A percentile compares a stretch with the other conserved stretches of the same genome.
Conservation (phyloP, 2,888 invertebrate species). For the Ophioninae sp. region DNA sequence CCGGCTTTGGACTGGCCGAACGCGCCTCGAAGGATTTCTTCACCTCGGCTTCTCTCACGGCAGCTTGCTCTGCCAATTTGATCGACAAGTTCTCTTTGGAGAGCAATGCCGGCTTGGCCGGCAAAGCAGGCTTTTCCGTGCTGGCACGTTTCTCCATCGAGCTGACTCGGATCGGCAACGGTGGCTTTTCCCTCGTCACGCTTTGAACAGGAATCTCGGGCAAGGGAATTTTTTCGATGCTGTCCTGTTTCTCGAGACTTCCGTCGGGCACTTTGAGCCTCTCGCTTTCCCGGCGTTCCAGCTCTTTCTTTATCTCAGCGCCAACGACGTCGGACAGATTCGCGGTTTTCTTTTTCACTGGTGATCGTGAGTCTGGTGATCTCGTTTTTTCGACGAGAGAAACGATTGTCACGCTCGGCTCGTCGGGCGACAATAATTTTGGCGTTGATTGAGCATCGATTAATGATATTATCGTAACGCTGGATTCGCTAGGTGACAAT, state of each 20-base stretch:
- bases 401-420: conserved; percentile 72
- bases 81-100: conserved; percentile 62
- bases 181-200: conserved; percentile 55
- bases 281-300: conserved; percentile 74
- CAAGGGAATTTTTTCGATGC: conserved; percentile 78
- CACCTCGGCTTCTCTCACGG: conserved; percentile 27
- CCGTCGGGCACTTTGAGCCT: conserved; percentile 74
- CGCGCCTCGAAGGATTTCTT: conserved; percentile 28
- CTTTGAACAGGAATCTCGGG: conserved; percentile 75
- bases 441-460: no score
- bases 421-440: conserved; percentile 70
- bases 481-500: conserved; percentile 72
- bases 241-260: conserved; percentile 77
- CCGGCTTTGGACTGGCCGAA: conserved; percentile 34
- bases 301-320: conserved; percentile 75
- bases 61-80: conserved; percentile 48
- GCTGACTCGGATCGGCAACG: conserved; percentile 59
- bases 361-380: conserved; percentile 71
- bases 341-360: conserved; percentile 66
- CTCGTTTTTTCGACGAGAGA: conserved; percentile 75
- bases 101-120: conserved; percentile 62
- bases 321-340: conserved; percentile 76
- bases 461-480: conserved; percentile 70
- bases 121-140: conserved; percentile 63
- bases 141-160: conserved; percentile 55